These are phyloP conservation scores for Telmatochromis brachygnathus DNA, from an alignment of 2,113 vertebrate genomes.

Conservation along the genomic window DNA sequence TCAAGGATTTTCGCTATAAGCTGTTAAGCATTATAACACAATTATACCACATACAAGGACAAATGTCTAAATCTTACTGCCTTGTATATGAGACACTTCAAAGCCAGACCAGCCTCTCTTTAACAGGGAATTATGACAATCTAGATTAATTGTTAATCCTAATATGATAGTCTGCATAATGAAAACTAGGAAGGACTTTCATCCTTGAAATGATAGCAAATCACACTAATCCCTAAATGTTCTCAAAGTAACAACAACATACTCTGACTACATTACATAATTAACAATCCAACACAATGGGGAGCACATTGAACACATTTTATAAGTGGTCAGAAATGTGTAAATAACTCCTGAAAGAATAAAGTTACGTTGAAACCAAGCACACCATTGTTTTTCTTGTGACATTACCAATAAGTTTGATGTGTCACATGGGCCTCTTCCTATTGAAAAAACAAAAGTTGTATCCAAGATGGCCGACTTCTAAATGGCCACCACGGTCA, in stretches of 20 bases:
- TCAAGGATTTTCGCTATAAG: background rate
- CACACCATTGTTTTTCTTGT: background rate
- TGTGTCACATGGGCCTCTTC: too few species aligned
- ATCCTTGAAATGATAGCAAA: background rate
- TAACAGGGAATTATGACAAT: background rate
- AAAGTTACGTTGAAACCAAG: background rate
- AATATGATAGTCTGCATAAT: background rate
- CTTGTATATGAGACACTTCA: background rate
- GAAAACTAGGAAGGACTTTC: background rate
- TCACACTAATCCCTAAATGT: background rate
- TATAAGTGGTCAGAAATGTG: accelerated
- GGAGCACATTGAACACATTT: background rate
- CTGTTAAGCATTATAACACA: background rate
- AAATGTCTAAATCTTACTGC: background rate
- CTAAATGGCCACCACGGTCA: background rate
- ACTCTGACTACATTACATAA: background rate
- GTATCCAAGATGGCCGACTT: background rate
- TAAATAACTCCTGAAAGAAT: background rate
- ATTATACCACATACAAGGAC: background rate
- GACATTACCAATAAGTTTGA: too few species aligned
- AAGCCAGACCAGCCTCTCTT: background rate
- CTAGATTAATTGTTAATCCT: background rate
- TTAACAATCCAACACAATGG: background rate
- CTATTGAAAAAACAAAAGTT: background rate
- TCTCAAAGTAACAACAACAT: background rate